Evolutionary conservation across 1,140 invertebrate species (phyloP).

Genomic region (Musca domestica): DNA sequence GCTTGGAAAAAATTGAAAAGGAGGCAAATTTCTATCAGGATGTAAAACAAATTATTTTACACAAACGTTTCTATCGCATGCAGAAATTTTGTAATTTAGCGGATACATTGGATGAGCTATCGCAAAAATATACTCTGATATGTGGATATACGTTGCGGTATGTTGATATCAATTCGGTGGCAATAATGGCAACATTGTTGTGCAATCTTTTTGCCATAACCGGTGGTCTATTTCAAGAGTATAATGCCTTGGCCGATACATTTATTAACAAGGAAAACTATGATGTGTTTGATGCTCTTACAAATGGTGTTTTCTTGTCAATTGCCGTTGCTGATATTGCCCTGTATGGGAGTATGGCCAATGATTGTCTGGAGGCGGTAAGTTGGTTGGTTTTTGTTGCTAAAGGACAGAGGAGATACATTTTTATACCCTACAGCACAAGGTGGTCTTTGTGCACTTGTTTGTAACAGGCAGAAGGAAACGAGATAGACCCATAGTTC

Average conservation of each 20-base stretch:
- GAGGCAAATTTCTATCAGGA: constrained; percentile 38
- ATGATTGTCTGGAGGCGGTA: background rate
- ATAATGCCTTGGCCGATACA: constrained; percentile 39
- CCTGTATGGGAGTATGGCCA: constrained; percentile 24
- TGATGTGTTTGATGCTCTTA: constrained; percentile 39
- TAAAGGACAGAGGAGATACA: no score
- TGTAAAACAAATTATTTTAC: constrained; percentile 26
- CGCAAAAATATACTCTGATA: constrained; percentile 32
- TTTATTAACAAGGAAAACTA: constrained; percentile 36
- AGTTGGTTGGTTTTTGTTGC: background rate
- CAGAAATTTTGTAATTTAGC: constrained; percentile 39
- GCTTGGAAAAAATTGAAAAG: constrained; percentile 30
- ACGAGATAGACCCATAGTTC: no score
- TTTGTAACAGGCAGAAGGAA: no score
- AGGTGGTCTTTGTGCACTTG: no score
- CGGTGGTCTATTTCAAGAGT: constrained; percentile 39
- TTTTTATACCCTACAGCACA: no score
- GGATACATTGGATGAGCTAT: constrained; percentile 39
- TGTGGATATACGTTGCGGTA: constrained; percentile 33
- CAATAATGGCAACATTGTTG: constrained; percentile 40
- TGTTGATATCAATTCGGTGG: constrained; percentile 34
- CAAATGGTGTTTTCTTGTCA: constrained; percentile 37
- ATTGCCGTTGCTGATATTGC: constrained; percentile 41
- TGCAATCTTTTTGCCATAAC: constrained; percentile 47
- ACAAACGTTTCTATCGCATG: constrained; percentile 40